Percentiles rank a stretch among this genome's conserved stretches.
Evolutionary conservation across 2,888 invertebrate species (phyloP).

Genomic region (Synanthedon andrenaeformis): DNA sequence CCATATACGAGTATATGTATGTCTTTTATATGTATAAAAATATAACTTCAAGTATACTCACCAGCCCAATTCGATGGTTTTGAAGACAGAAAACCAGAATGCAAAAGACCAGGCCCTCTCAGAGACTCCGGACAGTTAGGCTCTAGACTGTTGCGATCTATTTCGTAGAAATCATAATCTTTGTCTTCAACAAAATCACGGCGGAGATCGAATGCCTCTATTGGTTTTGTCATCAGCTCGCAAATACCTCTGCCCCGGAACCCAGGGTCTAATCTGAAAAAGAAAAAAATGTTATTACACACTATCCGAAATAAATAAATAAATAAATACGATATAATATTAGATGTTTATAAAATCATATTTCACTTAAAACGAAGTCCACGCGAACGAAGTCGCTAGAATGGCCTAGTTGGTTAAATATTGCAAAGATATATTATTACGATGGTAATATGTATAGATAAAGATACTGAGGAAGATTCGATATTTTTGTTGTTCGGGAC

Average conservation of each 20-base stretch:
- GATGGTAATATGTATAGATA: too few relatives aligned
- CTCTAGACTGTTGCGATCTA: slow-evolving; percentile 77
- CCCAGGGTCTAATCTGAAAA: slow-evolving; percentile 74
- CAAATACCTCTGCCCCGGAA: slow-evolving; percentile 82
- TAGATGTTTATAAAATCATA: too few relatives aligned
- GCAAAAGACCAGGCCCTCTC: slow-evolving; percentile 46
- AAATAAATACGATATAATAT: too few relatives aligned
- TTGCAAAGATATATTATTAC: too few relatives aligned
- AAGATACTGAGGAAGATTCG: too few relatives aligned
- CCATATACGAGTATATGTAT: too few relatives aligned
- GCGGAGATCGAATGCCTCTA: slow-evolving; percentile 74
- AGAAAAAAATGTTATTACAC: neutral
- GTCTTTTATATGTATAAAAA: too few relatives aligned
- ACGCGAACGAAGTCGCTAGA: too few relatives aligned
- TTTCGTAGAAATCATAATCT: slow-evolving; percentile 84
- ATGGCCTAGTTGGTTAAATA: too few relatives aligned
- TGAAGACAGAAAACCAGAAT: slow-evolving; percentile 56
- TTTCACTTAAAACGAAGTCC: too few relatives aligned
- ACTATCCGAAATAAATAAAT: too few relatives aligned
- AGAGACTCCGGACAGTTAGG: slow-evolving; percentile 67
- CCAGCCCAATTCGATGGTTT: slow-evolving; percentile 32
- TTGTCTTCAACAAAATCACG: slow-evolving; percentile 74
- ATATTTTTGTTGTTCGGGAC: too few relatives aligned
- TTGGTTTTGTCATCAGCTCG: slow-evolving; percentile 79
- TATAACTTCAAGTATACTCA: neutral